Evolutionary conservation across 2,888 invertebrate species (phyloP).

Genomic region (Sphecodes monilicornis): DNA sequence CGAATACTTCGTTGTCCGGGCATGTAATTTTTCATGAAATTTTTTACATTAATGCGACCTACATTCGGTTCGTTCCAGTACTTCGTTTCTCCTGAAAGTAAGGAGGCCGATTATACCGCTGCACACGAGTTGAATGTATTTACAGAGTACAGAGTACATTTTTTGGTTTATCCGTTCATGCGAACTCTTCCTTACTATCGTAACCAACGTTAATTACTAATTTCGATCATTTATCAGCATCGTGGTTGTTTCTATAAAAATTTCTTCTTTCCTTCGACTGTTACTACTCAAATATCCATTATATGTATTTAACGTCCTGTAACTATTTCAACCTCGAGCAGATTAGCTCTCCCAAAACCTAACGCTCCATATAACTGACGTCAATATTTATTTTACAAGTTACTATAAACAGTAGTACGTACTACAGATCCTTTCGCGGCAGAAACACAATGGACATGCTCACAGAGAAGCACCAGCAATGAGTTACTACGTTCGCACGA

Average conservation of each 20-base stretch:
- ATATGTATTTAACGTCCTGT: background rate
- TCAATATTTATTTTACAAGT: constrained; percentile 2
- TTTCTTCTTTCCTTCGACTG: background rate
- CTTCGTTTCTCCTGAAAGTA: background rate
- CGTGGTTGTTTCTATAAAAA: no score
- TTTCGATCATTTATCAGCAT: no score
- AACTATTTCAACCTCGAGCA: background rate
- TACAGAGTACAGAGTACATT: background rate
- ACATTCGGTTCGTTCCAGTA: background rate
- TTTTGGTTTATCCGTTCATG: background rate
- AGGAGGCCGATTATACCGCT: background rate
- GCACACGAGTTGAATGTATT: background rate
- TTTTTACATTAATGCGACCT: background rate
- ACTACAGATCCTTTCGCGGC: constrained; percentile 17
- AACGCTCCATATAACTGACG: background rate
- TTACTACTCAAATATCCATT: background rate
- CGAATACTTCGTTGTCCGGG: background rate
- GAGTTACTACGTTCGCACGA: constrained; percentile 14
- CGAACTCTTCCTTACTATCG: no score
- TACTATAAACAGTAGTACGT: constrained; percentile 11
- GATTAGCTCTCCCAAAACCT: background rate
- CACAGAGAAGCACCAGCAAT: constrained; percentile 20
- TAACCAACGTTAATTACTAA: no score
- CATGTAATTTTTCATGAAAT: background rate
- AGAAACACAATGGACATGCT: constrained; percentile 6